phyloP scores from a whole-genome alignment of 2,113 vertebrate genomes.

The Corythornis madagascariensis region DNA sequence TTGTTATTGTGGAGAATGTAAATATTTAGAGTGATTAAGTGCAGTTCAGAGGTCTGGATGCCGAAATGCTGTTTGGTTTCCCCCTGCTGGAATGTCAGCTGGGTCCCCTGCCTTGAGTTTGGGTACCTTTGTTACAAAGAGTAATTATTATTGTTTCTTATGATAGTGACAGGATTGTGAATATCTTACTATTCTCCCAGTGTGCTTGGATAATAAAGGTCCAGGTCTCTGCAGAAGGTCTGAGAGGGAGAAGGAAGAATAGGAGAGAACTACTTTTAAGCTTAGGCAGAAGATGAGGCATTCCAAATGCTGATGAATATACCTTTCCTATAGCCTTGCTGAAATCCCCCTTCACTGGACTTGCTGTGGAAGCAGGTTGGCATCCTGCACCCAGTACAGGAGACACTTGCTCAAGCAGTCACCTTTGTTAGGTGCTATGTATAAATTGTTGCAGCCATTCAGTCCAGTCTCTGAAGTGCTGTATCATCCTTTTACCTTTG shows the following conservation, averaged over 20 bases:
- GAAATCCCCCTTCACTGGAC: not conserved
- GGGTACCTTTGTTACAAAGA: not conserved
- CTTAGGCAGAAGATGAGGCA: not conserved
- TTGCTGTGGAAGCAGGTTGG: not conserved
- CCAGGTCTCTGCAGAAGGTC: not conserved
- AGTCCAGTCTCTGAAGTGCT: not conserved
- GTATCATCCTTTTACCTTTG: constrained; percentile 15
- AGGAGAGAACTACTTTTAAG: not conserved
- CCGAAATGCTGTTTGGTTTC: not conserved
- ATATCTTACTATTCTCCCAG: not conserved
- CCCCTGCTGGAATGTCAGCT: not conserved
- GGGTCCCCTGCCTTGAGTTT: not conserved
- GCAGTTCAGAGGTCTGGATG: not conserved
- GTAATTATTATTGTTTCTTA: not conserved
- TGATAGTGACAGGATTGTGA: not conserved
- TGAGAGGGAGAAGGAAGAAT: not conserved
- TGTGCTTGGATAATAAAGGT: not conserved
- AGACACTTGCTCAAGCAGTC: not conserved
- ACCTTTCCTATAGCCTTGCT: not conserved
- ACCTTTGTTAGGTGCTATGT: accelerated
- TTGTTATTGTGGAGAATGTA: accelerated
- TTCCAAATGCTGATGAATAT: not conserved
- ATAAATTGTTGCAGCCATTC: not conserved
- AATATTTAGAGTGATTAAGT: accelerated
- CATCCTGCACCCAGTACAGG: not conserved